phyloP scores from a whole-genome alignment of 2,797 vertebrate species.

The Malacoraja senta region DNA sequence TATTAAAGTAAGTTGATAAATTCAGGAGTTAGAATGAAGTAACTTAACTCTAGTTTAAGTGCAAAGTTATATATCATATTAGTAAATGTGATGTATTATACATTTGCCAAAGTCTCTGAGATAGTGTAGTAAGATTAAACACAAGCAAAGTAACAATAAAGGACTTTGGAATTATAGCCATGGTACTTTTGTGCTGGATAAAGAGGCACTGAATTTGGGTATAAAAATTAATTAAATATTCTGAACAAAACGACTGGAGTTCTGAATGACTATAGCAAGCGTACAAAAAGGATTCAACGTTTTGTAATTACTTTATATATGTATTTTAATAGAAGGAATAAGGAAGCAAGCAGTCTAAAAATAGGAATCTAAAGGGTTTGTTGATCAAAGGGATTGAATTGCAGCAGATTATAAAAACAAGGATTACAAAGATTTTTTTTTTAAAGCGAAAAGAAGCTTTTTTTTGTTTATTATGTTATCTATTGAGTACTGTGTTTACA shows the following conservation, averaged over 20 bases:
- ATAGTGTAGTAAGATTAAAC: too few species aligned
- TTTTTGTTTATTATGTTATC: too few species aligned
- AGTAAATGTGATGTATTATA: neutral
- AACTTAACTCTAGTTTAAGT: neutral
- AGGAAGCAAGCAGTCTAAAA: neutral
- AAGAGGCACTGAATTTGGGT: neutral
- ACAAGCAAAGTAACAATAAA: neutral
- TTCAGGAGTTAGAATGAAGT: neutral
- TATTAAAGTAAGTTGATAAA: neutral
- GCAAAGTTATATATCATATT: neutral
- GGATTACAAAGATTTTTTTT: too few species aligned
- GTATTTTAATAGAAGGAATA: neutral
- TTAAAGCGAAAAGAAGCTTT: too few species aligned
- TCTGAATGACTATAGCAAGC: neutral
- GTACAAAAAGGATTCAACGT: neutral
- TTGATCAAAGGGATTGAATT: too few species aligned
- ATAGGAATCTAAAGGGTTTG: too few species aligned
- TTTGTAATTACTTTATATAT: neutral
- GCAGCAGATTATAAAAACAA: too few species aligned
- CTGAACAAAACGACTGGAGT: neutral
- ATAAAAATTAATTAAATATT: neutral
- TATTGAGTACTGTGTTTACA: too few species aligned
- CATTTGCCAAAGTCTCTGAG: neutral
- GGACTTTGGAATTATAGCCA: neutral
- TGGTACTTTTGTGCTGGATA: neutral